phyloP scores from a whole-genome alignment of 1,140 invertebrate species.

The Drosophila rufa region DNA sequence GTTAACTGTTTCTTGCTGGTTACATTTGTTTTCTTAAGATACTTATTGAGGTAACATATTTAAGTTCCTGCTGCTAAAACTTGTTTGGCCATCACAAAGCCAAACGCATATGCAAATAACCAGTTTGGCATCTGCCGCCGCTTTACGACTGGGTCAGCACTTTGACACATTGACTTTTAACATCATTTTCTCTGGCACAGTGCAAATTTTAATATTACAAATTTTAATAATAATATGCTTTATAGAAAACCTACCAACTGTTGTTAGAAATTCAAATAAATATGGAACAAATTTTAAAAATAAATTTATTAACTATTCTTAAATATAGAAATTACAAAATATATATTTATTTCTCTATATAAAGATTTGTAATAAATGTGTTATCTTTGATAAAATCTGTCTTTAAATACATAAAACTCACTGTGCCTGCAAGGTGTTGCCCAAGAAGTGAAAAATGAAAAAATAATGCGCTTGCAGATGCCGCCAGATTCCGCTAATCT shows the following conservation, averaged over 20 bases:
- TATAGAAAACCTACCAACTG: too few relatives aligned
- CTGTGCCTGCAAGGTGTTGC: slow-evolving; percentile 13
- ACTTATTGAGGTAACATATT: background rate
- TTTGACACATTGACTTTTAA: slow-evolving; percentile 52
- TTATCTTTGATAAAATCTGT: background rate
- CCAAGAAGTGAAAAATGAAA: slow-evolving; percentile 13
- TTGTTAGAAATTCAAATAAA: too few relatives aligned
- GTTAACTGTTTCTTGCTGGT: background rate
- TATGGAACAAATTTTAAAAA: too few relatives aligned
- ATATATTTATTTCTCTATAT: background rate
- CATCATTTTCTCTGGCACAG: slow-evolving; percentile 22
- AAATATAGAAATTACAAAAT: too few relatives aligned
- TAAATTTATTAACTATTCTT: too few relatives aligned
- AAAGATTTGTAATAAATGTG: background rate
- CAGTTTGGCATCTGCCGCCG: slow-evolving; percentile 33
- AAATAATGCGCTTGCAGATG: slow-evolving; percentile 24
- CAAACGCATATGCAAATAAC: slow-evolving; percentile 31
- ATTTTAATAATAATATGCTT: too few relatives aligned
- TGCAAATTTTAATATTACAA: background rate
- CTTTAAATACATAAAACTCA: background rate
- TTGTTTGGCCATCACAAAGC: slow-evolving; percentile 23
- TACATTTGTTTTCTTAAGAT: background rate
- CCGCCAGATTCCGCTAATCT: slow-evolving; percentile 29
- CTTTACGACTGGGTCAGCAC: slow-evolving; percentile 30
- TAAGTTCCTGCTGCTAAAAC: slow-evolving; percentile 4